Evolutionary conservation across 2,797 vertebrate species (phyloP), one percentile per base, ranked within the genome.

Genomic region (Rhyacichthys aspro): DNA sequence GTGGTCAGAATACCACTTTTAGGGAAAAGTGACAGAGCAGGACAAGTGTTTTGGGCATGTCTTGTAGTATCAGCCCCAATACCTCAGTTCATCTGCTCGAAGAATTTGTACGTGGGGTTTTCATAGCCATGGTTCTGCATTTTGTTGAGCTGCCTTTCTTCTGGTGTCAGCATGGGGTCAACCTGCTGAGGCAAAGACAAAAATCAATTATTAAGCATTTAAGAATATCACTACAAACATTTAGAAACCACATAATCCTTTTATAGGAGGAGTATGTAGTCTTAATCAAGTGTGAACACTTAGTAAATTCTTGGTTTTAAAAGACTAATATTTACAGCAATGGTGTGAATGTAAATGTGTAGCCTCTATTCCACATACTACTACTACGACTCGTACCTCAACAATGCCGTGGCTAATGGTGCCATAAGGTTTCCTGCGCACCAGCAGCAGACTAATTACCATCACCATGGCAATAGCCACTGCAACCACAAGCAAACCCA

Each of bases 61-160:
- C 82, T 79, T 71, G 73, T 57, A 71, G 74, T 33, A 6, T 74
- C 61, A 63, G 53, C 68, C 74, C 70, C 54, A 8, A 39, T 43
- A 43, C 61, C 88, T 95, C 92, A 95, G 93, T 95, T 94, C 86
- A 98, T 98, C 93, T 98, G 97, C 89, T 99, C 97, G 90, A 98
- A 90, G 85, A 98, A 99, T 93, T 99, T 99, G 93, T 99, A 99
- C 65, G 97, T 99, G 59, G 97, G 97, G 86, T 99, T 98, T 73
- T 99, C 97, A 0, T 98, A 99, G 67, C 97, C 97, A 7, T 99
- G 96, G 85, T 98, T 95, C 85, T 97, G 96, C 90, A 97, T 95
- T 89, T 96, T 96, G 75, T 90, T 95, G 68, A 96, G 93, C 86
- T 97, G 95, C 61, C 97, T 93, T 55, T 98, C 97, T 70, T 98